Evolutionary conservation across 2,797 vertebrate species (phyloP), one percentile per base, ranked within the genome.

Genomic region (Oceanodroma leucorhoa): DNA sequence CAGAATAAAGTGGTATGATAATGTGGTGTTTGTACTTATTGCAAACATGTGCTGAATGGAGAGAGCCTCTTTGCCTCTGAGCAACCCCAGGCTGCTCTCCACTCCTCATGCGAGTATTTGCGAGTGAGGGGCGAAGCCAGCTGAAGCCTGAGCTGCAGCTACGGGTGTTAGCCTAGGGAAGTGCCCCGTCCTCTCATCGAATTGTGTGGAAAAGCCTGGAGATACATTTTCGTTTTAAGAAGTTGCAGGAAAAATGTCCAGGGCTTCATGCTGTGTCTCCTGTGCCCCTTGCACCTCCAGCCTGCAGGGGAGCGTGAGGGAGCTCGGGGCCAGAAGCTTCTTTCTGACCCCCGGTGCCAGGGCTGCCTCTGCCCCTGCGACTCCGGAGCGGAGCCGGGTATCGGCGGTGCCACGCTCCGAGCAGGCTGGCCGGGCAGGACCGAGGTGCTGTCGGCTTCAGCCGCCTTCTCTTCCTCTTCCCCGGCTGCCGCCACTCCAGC

Each of bases 1-100:
- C 82, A 86, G 85, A 61, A 70, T 72, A 26, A 91, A 95, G 81
- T 21, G 83, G 55, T 84, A 89, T 14, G 66, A 92, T 89, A 83
- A 84, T 46, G 62, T n/a, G 84, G 54, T 82, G 62, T 81, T 81
- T 69, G 67, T 48, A 50, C 77, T 93, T 87, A 89, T 53, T 94
- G 83, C 90, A 92, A 90, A 76, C 72, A 70, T 16, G 55, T 87
- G 86, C 66, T 41, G 77, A 38, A 51, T 6, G 66, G 83, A 46
- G 70, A 67, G 62, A 93, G 34, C 30, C 24, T 72, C 51, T 80
- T 48, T 2, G 51, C 75, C 67, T 87, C 55, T 12, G 1, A 23
- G 50, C 67, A 91, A 27, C 36, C 61, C 30, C 2, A 8, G 27
- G 40, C 53, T 70, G 15, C 77, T 73, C 48, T 30, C 1, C 0